Evolutionary conservation across 2,888 invertebrate species (phyloP).

Genomic region (Caenorhabditis virilis): DNA sequence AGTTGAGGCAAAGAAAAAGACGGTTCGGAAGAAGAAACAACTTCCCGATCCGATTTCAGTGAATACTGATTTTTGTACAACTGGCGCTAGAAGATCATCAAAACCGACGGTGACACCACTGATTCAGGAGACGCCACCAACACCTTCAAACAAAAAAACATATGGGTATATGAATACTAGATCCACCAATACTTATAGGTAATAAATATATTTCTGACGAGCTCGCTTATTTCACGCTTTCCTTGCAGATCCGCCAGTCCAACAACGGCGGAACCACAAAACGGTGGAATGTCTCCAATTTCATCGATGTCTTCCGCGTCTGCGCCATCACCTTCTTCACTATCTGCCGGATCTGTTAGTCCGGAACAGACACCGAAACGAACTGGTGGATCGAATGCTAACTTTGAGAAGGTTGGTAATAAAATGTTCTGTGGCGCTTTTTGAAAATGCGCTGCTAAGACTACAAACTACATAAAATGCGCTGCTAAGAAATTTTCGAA

Average conservation of each 20-base stretch:
- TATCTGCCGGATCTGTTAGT: constrained; percentile 45
- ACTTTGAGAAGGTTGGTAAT: constrained; percentile 33
- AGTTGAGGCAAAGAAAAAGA: constrained; percentile 19
- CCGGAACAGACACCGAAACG: constrained; percentile 37
- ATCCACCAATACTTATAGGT: constrained; percentile 24
- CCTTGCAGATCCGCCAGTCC: constrained; percentile 41
- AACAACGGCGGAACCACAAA: no score
- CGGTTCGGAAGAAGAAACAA: constrained; percentile 6
- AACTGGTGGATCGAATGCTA: constrained; percentile 21
- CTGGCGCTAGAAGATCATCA: constrained; percentile 21
- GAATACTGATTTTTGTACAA: constrained; percentile 31
- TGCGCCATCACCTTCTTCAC: constrained; percentile 48
- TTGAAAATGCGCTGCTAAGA: no score
- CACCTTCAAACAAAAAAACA: constrained; percentile 38
- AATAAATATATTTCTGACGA: no score
- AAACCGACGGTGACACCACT: constrained; percentile 22
- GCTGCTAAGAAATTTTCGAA: no score
- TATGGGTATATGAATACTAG: constrained; percentile 28
- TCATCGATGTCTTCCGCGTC: constrained; percentile 49
- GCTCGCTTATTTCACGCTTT: no score
- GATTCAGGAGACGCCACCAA: constrained; percentile 50
- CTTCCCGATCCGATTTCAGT: constrained; percentile 36
- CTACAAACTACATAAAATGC: no score
- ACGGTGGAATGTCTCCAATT: constrained; percentile 41
- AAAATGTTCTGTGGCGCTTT: no score